phyloP scores from a whole-genome alignment of 2,113 vertebrate genomes.

The Peucedramus taeniatus region DNA sequence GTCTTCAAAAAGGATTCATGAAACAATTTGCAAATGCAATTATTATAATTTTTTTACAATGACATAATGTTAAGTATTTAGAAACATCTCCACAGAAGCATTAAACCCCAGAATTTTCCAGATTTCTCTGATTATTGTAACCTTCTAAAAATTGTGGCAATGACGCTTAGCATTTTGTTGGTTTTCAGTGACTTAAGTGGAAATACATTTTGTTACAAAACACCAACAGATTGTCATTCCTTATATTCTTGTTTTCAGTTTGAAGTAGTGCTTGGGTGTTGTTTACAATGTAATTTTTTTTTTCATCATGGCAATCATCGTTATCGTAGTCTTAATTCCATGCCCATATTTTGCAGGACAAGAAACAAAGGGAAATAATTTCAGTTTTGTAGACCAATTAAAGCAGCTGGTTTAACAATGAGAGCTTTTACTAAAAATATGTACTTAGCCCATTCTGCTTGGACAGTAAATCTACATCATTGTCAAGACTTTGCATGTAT shows the following conservation, averaged over 20 bases:
- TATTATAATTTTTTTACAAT: neutral
- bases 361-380: neutral
- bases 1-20: neutral
- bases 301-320: neutral
- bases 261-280: neutral
- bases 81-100: neutral
- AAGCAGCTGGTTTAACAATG: neutral
- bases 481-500: neutral
- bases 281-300: slow-evolving; percentile 41
- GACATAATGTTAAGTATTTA: neutral
- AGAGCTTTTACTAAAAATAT: neutral
- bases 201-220: slow-evolving; percentile 25
- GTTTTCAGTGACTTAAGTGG: neutral
- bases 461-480: neutral
- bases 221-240: slow-evolving; percentile 1
- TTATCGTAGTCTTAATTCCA: neutral
- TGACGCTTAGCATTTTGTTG: neutral
- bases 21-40: neutral
- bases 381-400: neutral
- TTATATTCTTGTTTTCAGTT: neutral
- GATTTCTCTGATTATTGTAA: neutral
- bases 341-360: neutral
- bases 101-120: neutral
- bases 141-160: neutral
- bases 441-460: neutral